Evolutionary conservation across 2,888 invertebrate species (phyloP).

Genomic region (Aspidiotus destructor): DNA sequence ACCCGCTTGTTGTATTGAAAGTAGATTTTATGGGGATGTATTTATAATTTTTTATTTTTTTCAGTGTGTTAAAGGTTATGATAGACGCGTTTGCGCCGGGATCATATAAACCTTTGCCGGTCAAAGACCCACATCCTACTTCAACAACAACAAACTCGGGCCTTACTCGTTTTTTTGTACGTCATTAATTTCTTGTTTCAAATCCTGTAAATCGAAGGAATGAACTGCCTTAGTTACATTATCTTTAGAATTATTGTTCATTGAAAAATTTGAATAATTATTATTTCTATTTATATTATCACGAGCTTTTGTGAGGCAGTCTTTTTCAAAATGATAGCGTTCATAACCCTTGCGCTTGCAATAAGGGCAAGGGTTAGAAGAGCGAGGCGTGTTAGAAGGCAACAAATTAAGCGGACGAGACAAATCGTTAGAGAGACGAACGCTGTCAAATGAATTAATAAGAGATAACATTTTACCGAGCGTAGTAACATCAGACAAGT

Average conservation of each 20-base stretch:
- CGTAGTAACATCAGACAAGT: neutral
- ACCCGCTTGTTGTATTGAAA: neutral
- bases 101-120: slow-evolving; percentile 6
- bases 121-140: neutral
- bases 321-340: neutral
- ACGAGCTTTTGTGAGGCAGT: slow-evolving; percentile 6
- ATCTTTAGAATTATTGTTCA: neutral
- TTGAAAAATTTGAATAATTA: neutral
- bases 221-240: neutral
- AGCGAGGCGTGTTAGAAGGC: neutral
- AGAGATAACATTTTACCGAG: neutral
- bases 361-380: neutral
- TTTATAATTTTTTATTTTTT: slow-evolving; percentile 8
- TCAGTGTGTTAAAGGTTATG: neutral
- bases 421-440: neutral
- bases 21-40: slow-evolving; percentile 1
- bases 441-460: slow-evolving; percentile 6
- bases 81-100: slow-evolving; percentile 3
- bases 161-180: slow-evolving; percentile 20
- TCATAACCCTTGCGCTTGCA: slow-evolving; percentile 1
- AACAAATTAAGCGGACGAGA: neutral
- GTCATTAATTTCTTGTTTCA: neutral
- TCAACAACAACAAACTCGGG: slow-evolving; percentile 7
- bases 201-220: slow-evolving; percentile 1
- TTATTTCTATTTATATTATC: slow-evolving; percentile 3